These are phyloP conservation scores for Poecile montanus DNA, from an alignment of 2,797 vertebrate species.

Conservation along the genomic window DNA sequence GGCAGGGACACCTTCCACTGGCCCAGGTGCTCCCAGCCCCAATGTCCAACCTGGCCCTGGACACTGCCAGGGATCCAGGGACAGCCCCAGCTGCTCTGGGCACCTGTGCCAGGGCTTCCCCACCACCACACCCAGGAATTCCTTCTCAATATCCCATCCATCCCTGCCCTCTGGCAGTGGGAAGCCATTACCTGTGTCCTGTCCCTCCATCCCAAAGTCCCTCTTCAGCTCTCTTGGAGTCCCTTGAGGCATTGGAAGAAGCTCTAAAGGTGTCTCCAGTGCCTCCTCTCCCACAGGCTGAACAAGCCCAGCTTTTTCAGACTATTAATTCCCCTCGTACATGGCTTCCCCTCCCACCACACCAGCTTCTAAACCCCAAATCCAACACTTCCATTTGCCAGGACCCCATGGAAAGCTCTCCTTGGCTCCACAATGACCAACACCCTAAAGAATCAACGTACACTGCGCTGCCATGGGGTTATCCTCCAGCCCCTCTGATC, in stretches of 20 bases:
- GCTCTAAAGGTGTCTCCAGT: background rate
- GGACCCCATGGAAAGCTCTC: background rate
- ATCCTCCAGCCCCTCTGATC: background rate
- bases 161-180: background rate
- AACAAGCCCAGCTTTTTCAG: background rate
- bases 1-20: rapidly evolving
- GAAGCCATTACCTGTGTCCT: background rate
- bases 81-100: background rate
- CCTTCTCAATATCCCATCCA: rapidly evolving
- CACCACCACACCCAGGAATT: rapidly evolving
- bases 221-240: background rate
- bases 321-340: background rate
- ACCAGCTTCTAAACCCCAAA: background rate
- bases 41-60: rapidly evolving
- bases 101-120: background rate
- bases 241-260: background rate
- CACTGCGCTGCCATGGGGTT: rapidly evolving
- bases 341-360: background rate
- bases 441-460: rapidly evolving
- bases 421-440: rapidly evolving
- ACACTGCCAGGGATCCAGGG: background rate
- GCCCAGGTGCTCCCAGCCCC: rapidly evolving
- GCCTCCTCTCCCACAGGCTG: background rate
- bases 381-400: rapidly evolving
- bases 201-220: rapidly evolving